A percentile compares a stretch with the other conserved stretches of the same genome.
phyloP scores from a whole-genome alignment of 2,113 vertebrate genomes.

The Dipodomys stephensi region DNA sequence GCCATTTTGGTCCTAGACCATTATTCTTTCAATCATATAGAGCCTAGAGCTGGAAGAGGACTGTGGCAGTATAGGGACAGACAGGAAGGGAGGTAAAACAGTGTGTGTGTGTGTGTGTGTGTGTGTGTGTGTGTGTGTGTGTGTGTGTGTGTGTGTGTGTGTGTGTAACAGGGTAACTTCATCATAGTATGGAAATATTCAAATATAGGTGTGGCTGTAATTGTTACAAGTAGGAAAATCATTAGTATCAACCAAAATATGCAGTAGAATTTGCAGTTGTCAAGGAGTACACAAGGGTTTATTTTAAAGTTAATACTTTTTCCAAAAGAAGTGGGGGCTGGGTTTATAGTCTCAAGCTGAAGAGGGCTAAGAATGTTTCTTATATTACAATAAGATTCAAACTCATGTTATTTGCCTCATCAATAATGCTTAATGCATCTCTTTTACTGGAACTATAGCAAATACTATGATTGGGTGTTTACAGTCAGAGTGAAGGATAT shows the following conservation, averaged over 20 bases:
- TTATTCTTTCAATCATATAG: conserved; percentile 53
- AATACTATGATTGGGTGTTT: not conserved
- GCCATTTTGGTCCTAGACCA: not conserved
- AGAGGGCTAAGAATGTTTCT: not conserved
- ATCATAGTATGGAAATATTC: not conserved
- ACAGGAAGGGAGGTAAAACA: not conserved
- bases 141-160: no score
- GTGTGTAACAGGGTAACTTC: not conserved
- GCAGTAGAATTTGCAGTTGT: not conserved
- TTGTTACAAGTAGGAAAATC: conserved; percentile 31
- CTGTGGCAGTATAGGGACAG: not conserved
- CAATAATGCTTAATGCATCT: not conserved
- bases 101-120: not conserved
- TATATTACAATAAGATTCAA: not conserved
- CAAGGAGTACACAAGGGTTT: not conserved
- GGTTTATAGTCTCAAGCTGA: not conserved
- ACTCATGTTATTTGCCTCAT: not conserved
- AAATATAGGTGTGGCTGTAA: not conserved
- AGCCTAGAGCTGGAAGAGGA: not conserved
- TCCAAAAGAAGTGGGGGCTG: not conserved
- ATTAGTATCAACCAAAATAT: conserved; percentile 12
- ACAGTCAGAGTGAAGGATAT: not conserved
- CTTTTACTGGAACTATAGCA: not conserved
- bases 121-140: no score
- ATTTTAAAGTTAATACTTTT: conserved; percentile 7